Base-by-base conservation (phyloP, 2,113 vertebrate species). In the Otus sunia region DNA sequence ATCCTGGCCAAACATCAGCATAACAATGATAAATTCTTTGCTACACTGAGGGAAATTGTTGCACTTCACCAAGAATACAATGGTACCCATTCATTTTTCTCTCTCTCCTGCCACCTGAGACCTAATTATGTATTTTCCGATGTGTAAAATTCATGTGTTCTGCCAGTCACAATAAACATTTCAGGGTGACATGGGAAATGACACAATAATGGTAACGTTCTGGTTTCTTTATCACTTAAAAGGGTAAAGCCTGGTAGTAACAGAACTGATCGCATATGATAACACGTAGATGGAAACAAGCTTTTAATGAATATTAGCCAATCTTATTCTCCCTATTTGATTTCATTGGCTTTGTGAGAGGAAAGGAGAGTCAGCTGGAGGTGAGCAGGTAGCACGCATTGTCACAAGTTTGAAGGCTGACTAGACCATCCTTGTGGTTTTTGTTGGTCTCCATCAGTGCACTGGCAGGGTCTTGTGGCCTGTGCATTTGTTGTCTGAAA, bases 101-200 rank as follows among this genome's bases (percentile, higher is more conserved):
- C 36, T 72, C n/a, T 68, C 53, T 49, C 23, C 32, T 45, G 49
- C 49, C 62, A 59, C 20, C 27, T 53, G 37, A 71, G 50, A 73
- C 13, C 8, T 7, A 53, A 10, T 58, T 50, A 15, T 7, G 3
- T 36, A 5, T 68, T 84, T 86, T 75, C 39, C 0, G 0, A 11
- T 4, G 29, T 63, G 27, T 29, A 63, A 63, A 86, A 75, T 64
- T 34, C 10, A 18, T 9, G 11, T 63, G 26, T 71, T 96, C 90
- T 85, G 26, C 81, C 37, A 56, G 60, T 77, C n/a, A 36, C 2
- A 14, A 29, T 15, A 75, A 90, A 52, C 36, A 47, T 62, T 75
- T 75, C 43, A 55, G 49, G 39, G 21, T 16, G 2, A 68, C 49
- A 43, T 5, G 5, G 52, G 74, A 75, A 85, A 71, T 36, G 27